Base-by-base conservation (phyloP, 2,797 vertebrate genomes). In the Carapus acus region DNA sequence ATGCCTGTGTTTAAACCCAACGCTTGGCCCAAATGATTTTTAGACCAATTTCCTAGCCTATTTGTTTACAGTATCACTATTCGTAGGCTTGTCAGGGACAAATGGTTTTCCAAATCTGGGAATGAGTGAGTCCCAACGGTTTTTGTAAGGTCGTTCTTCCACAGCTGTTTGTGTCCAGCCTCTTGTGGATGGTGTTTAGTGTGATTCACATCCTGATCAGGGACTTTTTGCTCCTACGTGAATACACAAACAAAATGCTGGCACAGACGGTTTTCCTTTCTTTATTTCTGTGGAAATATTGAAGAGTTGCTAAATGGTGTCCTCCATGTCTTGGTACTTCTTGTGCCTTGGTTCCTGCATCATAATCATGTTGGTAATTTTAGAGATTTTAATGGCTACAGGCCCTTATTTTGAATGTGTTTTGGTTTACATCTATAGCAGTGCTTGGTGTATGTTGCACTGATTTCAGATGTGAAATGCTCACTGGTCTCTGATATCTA, bases 181-280 rank as follows among this genome's bases (percentile, higher is more conserved):
- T 22, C 38, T 67, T 43, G 49, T 48, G 48, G 48, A 41, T 60
- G 57, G 62, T 3, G 43, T 27, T 18, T 27, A 38, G 51, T 65
- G 55, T 59, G 49, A 53, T 57, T 58, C 62, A 65, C 4, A 31
- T 29, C 44, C 42, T 51, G 19, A 16, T 52, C 15, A 33, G 6
- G 34, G 13, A 36, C 34, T 36, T 36, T n/a, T n/a, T n/a, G n/a
- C n/a, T n/a, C n/a, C n/a, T n/a, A n/a, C n/a, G n/a, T n/a, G n/a
- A n/a, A n/a, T 36, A 36, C 14, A 15, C 14, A 3, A 36, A 36
- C n/a, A 19, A 48, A 48, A 11, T 20, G 21, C 31, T 21, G 45
- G 21, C 33, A 47, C 18, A 36, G 20, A 19, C 29, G 14, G n/a
- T 18, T 7, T 15, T 11, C 5, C 8, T 36, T 23, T 27, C 8